Conservation (phyloP, 2,797 vertebrate species). For the Leptoclinus maculatus region DNA sequence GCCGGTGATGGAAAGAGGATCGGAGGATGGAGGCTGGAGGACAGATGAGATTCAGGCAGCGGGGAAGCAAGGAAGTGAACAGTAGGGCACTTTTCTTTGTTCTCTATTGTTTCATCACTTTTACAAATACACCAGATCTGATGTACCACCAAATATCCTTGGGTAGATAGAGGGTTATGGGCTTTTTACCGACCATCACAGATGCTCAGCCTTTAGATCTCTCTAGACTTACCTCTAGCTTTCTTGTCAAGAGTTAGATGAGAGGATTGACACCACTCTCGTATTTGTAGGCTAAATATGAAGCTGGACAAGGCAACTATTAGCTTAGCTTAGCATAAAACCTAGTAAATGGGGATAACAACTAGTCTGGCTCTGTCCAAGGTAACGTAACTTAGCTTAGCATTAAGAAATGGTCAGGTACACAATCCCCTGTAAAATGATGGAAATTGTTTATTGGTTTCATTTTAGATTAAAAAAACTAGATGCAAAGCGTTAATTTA, state of each 20-base stretch:
- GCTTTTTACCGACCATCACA: background rate
- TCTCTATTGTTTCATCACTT: conserved; percentile 37
- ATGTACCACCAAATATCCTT: background rate
- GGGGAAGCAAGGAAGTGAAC: conserved; percentile 36
- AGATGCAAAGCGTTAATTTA: background rate
- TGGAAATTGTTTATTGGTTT: background rate
- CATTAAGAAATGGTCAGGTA: background rate
- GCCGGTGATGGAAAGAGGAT: conserved; percentile 72
- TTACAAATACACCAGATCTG: conserved; percentile 26
- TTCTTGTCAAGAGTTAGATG: background rate
- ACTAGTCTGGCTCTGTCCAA: background rate
- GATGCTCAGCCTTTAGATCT: background rate
- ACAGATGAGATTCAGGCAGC: conserved; percentile 57
- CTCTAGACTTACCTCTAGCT: background rate
- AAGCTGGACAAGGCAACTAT: background rate
- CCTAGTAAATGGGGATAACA: background rate
- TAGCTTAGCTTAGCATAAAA: background rate
- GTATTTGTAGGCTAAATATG: background rate
- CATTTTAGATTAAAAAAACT: background rate
- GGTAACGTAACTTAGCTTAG: background rate
- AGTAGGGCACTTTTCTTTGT: conserved; percentile 20
- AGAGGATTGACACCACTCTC: background rate
- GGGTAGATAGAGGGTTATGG: background rate
- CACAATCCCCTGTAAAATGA: background rate
- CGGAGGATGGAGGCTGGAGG: conserved; percentile 57